Base-by-base conservation (phyloP, 2,113 vertebrate species). In the Nanorana parkeri region DNA sequence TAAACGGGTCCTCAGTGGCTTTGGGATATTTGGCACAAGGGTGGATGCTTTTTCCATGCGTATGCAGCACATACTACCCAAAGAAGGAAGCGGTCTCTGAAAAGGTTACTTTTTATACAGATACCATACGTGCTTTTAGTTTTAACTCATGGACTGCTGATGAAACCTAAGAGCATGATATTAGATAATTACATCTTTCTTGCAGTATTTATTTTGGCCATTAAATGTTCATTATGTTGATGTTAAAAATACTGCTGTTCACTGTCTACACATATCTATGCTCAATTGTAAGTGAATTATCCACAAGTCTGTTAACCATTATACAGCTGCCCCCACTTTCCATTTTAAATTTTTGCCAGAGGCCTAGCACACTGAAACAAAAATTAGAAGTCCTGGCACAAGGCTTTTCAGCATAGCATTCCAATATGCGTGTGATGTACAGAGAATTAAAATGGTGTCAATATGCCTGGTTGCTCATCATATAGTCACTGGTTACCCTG, bases 401-500 rank as follows among this genome's bases (percentile, higher is more conserved):
- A 85, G 51, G 86, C 87, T 84, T 83, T n/a, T n/a, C 78, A 77
- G 84, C 84, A 29, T 76, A 68, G 83, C 90, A 90, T 90, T 87
- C 86, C 86, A 84, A 81, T 87, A 15, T 79, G 20, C 24, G 36
- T 60, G 5, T 26, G 29, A 21, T 78, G 28, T 68, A 84, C 19
- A 65, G 77, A 77, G 82, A 88, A 89, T 84, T 54, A 84, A 76
- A 81, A 84, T 0, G 20, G 80, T 80, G 75, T 47, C 84, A 84
- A 78, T 41, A 87, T 79, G 73, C 55, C 29, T 41, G 83, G 64
- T 86, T 17, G 66, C 63, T 85, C 84, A 85, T 83, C 88, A 88
- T 91, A 89, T 89, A 89, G 51, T 69, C 54, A 90, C 91, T 87
- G 88, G 80, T 84, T 88, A 69, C 83, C 86, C 84, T 88, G 80